Evolutionary conservation across 2,113 vertebrate species (phyloP), one percentile per base, ranked within the genome.

Genomic region (Pterocles gutturalis): DNA sequence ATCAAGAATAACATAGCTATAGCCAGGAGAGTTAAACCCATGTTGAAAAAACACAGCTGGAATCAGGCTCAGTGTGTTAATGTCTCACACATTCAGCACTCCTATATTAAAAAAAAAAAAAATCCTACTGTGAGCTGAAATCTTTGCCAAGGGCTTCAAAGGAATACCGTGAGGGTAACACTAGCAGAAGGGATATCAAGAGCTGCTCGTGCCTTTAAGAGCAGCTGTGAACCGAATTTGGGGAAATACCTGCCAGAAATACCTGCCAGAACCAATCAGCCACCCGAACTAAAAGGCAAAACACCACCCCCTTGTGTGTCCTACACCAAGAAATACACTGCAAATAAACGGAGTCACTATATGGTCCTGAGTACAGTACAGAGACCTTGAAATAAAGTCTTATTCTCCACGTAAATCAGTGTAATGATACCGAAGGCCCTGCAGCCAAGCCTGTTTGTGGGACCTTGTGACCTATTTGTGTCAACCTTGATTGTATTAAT

Each of bases 171-270:
- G 11, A 54, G 17, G 53, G 9, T 36, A 87, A 58, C n/a, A 18
- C 20, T 5, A 67, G 38, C 36, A 78, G 46, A 91, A 75, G 26
- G 31, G 17, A 21, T 43, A 84, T 20, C 21, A 48, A 87, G 53
- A 79, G 22, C 33, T 0, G 0, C 48, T 43, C 1, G 1, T 24
- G 10, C 38, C 34, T 69, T 89, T 67, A 60, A 67, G 8, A 82
- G 26, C 2, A 46, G 5, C 34, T 54, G 13, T 60, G 65, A 84
- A 48, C 8, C 51, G 17, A 71, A 67, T 71, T 92, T 79, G 41
- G 9, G 79, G 24, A 89, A 92, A 70, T 24, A 73, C 8, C 21
- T 41, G 33, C 14, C 41, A 41, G 24, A 89, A 92, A 70, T 24
- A 73, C 8, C 21, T 41, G 33, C 14, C 12, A 55, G 76, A 69